Evolutionary conservation across 2,797 vertebrate genomes (phyloP).

Genomic region (Cyclopterus lumpus): DNA sequence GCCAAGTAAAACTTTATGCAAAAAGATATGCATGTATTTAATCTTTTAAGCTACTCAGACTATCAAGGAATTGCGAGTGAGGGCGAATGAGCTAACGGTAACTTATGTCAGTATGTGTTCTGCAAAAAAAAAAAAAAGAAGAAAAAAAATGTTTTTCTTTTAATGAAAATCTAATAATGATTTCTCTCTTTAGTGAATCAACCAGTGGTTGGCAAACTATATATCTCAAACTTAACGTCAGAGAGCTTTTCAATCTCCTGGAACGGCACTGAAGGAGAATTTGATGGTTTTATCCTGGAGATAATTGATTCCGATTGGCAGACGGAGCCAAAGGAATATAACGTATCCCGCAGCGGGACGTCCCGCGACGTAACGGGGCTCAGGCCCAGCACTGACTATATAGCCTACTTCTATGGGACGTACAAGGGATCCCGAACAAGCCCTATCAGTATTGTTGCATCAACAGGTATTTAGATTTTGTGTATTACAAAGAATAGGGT

Average conservation of each 20-base stretch:
- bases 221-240: constrained; percentile 88
- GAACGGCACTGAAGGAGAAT: constrained; percentile 84
- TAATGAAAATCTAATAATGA: constrained; percentile 68
- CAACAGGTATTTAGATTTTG: constrained; percentile 89
- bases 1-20: constrained; percentile 27
- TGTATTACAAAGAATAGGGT: constrained; percentile 27
- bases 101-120: constrained; percentile 9
- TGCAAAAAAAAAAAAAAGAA: no score
- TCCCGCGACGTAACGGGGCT: constrained; percentile 90
- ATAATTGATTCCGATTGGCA: constrained; percentile 97
- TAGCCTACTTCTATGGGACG: constrained; percentile 94
- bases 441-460: constrained; percentile 88
- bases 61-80: constrained; percentile 48
- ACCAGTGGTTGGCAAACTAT: constrained; percentile 88
- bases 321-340: constrained; percentile 88
- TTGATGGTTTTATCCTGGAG: constrained; percentile 93
- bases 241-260: constrained; percentile 93
- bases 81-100: constrained; percentile 4
- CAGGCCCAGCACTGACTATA: constrained; percentile 91
- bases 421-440: constrained; percentile 84
- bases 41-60: constrained; percentile 47
- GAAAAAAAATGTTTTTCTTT: constrained; percentile 26
- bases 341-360: constrained; percentile 84
- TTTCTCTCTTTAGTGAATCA: constrained; percentile 87
- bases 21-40: constrained; percentile 49